phyloP scores from a whole-genome alignment of 2,888 invertebrate species.

The Drosophila tanythrix region DNA sequence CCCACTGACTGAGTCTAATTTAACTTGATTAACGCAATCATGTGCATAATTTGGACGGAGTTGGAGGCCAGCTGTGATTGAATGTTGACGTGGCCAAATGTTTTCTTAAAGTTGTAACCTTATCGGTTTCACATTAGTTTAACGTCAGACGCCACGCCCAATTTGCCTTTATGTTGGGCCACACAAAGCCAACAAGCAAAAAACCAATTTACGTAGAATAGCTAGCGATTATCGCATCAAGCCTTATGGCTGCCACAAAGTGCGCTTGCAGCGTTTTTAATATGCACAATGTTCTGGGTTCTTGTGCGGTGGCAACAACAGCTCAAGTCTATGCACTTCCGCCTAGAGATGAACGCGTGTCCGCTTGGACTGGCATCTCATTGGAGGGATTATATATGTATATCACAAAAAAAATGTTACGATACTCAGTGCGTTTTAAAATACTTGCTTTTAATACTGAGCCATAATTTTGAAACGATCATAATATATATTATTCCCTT shows the following conservation, averaged over 20 bases:
- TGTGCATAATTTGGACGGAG: slow-evolving; percentile 55
- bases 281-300: slow-evolving; percentile 48
- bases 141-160: slow-evolving; percentile 20
- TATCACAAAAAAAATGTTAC: neutral
- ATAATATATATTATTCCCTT: neutral
- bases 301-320: slow-evolving; percentile 11
- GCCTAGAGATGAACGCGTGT: slow-evolving; percentile 1
- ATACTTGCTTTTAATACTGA: neutral
- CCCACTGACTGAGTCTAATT: slow-evolving; percentile 46
- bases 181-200: slow-evolving; percentile 45
- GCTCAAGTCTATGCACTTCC: neutral
- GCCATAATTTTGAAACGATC: neutral
- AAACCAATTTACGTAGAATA: slow-evolving; percentile 74
- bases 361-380: neutral
- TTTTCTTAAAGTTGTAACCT: slow-evolving; percentile 41
- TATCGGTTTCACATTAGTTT: slow-evolving; percentile 46
- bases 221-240: slow-evolving; percentile 64
- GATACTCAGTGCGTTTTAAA: neutral
- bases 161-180: slow-evolving; percentile 18
- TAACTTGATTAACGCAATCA: slow-evolving; percentile 65
- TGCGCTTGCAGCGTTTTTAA: slow-evolving; percentile 64
- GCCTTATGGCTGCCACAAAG: slow-evolving; percentile 53
- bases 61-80: slow-evolving; percentile 32
- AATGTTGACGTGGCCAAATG: slow-evolving; percentile 15
- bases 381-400: neutral